phyloP scores from a whole-genome alignment of 2,888 invertebrate species.

The Podotricha telesiphe region DNA sequence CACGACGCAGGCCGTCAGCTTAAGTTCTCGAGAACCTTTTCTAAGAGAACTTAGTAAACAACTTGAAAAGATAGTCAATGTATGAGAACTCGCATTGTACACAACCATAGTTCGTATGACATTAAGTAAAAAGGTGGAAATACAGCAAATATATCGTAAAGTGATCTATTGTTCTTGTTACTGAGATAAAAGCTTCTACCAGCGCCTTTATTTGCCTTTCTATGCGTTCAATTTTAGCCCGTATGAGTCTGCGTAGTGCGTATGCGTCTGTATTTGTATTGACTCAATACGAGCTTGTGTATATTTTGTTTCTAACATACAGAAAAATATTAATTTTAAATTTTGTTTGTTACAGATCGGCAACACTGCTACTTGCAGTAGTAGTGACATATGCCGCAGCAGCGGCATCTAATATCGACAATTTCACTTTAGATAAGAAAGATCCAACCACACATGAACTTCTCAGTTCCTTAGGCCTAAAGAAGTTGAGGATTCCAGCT shows the following conservation, averaged over 20 bases:
- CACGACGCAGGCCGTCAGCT: slow-evolving; percentile 48
- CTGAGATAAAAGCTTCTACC: slow-evolving; percentile 37
- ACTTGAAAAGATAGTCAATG: slow-evolving; percentile 48
- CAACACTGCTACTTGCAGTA: slow-evolving; percentile 60
- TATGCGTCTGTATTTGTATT: background rate
- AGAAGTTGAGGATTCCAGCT: slow-evolving; percentile 88
- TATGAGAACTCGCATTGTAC: slow-evolving; percentile 32
- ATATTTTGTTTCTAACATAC: background rate
- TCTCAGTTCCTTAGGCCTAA: slow-evolving; percentile 89
- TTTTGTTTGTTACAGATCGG: slow-evolving; percentile 57
- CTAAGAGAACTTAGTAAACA: slow-evolving; percentile 49
- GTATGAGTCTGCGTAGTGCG: too few species aligned
- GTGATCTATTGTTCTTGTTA: slow-evolving; percentile 38
- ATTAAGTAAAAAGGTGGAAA: slow-evolving; percentile 13
- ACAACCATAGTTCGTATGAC: slow-evolving; percentile 1
- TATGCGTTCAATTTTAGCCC: slow-evolving; percentile 3
- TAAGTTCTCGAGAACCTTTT: slow-evolving; percentile 50
- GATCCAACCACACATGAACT: slow-evolving; percentile 86
- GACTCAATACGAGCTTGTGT: background rate
- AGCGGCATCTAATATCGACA: slow-evolving; percentile 56
- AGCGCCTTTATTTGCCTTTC: slow-evolving; percentile 34
- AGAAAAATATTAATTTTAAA: slow-evolving; percentile 13
- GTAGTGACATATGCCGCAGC: slow-evolving; percentile 61
- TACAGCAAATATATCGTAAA: slow-evolving; percentile 11
- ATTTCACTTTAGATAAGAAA: slow-evolving; percentile 58